Evolutionary conservation across 2,797 vertebrate species (phyloP).

Genomic region (Vultur gryphus): DNA sequence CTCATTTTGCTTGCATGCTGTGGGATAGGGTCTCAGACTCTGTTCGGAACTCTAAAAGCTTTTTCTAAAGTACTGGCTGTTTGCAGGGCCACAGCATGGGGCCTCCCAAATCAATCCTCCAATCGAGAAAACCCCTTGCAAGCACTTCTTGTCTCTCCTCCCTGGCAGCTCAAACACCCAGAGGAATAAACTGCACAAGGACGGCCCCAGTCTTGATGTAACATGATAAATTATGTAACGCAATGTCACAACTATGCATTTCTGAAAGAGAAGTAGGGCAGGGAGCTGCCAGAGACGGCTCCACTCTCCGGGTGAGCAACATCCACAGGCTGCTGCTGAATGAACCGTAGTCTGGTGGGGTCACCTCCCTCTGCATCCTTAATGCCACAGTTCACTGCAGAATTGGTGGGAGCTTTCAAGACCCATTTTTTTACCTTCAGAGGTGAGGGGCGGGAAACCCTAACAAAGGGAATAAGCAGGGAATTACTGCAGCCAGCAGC

Average conservation of each 20-base stretch:
- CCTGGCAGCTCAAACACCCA: background rate
- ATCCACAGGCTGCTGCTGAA: background rate
- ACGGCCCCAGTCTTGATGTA: background rate
- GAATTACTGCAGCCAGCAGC: background rate
- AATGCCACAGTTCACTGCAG: background rate
- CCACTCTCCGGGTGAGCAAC: background rate
- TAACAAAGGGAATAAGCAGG: background rate
- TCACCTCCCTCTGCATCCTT: background rate
- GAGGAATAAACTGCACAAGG: background rate
- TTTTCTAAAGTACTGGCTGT: background rate
- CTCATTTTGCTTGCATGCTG: background rate
- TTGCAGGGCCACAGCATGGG: background rate
- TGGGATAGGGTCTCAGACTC: background rate
- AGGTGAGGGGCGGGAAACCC: background rate
- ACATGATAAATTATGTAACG: slow-evolving; percentile 42
- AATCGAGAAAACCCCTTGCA: background rate
- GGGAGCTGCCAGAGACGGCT: slow-evolving; percentile 4
- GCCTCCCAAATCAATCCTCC: background rate
- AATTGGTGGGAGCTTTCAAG: background rate
- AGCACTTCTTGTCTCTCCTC: background rate
- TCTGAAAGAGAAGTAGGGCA: slow-evolving; percentile 57
- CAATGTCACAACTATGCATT: slow-evolving; percentile 31
- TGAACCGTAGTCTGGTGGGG: background rate
- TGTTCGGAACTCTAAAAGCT: background rate
- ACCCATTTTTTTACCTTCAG: background rate